phyloP scores from a whole-genome alignment of 2,113 vertebrate genomes.

The Pteruthius melanotis region DNA sequence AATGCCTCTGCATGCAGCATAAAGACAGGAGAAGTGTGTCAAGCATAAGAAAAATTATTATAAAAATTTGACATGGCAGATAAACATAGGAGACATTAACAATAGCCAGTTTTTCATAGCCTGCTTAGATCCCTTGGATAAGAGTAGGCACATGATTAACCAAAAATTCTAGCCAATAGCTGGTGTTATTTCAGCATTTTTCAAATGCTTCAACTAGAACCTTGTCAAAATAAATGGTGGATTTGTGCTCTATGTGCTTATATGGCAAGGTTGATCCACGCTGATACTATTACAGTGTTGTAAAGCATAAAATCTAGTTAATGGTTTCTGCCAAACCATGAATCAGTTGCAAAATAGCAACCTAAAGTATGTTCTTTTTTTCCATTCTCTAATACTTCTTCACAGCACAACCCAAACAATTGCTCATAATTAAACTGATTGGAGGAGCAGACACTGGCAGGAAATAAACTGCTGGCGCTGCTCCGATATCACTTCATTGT shows the following conservation, averaged over 20 bases:
- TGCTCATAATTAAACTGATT: constrained; percentile 79
- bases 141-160: constrained; percentile 26
- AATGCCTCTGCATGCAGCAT: background rate
- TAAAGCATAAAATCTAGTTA: constrained; percentile 76
- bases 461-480: constrained; percentile 67
- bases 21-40: constrained; percentile 40
- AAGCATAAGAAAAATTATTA: constrained; percentile 31
- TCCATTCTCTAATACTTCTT: constrained; percentile 84
- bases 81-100: constrained; percentile 51
- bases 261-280: constrained; percentile 76
- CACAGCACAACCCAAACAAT: constrained; percentile 77
- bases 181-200: constrained; percentile 71
- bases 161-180: constrained; percentile 49
- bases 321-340: constrained; percentile 76
- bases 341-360: constrained; percentile 76
- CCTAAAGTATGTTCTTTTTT: constrained; percentile 76
- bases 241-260: constrained; percentile 77
- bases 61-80: constrained; percentile 27
- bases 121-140: constrained; percentile 34
- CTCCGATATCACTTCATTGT: constrained; percentile 61
- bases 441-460: constrained; percentile 75
- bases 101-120: constrained; percentile 48
- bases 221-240: constrained; percentile 74
- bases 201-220: constrained; percentile 70
- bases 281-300: constrained; percentile 67